These are phyloP conservation scores for Anguilla marmorata DNA, from an alignment of 2,797 vertebrate genomes.

Conservation along the genomic window DNA sequence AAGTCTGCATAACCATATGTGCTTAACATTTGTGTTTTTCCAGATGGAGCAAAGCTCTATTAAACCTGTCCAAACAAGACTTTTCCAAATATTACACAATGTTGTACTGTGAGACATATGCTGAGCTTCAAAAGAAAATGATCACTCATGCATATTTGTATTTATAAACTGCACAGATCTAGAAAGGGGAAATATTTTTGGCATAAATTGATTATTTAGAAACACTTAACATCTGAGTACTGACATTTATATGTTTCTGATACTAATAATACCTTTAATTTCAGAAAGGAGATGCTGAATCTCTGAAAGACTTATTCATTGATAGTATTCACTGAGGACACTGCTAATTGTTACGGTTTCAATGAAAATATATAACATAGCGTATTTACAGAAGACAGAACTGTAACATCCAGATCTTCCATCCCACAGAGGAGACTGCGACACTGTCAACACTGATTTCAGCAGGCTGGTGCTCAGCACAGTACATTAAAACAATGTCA, in stretches of 20 bases:
- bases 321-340: no score
- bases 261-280: no score
- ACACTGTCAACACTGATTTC: neutral
- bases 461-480: neutral
- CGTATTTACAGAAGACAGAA: neutral
- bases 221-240: no score
- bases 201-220: no score
- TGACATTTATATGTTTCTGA: no score
- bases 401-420: neutral
- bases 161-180: no score
- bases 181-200: no score
- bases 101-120: neutral
- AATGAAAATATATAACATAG: no score
- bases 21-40: neutral
- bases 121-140: neutral
- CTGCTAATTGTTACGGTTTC: no score
- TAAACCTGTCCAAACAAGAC: neutral
- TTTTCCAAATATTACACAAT: neutral
- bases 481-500: neutral
- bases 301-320: no score
- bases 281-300: no score
- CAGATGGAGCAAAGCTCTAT: neutral
- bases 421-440: neutral
- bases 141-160: no score
- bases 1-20: neutral